Base-by-base conservation (phyloP, 2,888 invertebrate genomes). In the Parnassius mnemosyne region DNA sequence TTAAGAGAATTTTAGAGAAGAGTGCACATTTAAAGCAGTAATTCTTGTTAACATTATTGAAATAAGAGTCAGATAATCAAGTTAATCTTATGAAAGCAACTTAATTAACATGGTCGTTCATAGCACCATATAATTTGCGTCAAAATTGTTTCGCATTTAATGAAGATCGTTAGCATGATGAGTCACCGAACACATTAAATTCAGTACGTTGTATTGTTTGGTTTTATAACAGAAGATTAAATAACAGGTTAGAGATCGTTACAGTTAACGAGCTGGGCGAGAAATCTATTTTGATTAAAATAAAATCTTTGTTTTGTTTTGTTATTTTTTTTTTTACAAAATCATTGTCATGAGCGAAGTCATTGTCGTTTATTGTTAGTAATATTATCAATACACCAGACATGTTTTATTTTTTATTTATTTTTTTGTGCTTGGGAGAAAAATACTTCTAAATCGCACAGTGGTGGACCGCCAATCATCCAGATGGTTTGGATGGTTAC, bases 101-200 rank as follows among this genome's bases (percentile, higher is more conserved):
- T 84, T 87, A 87, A 89, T 89, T 86, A 87, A 78, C 79, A 80
- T 85, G 77, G 79, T 84, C 78, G 80, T 74, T 81, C 71, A 78
- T 81, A 85, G 79, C 83, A 87, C 83, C 78, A 79, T 89, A 85
- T 89, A 90, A 90, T 90, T 89, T 89, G 87, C 79, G 87, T 89
- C 85, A 83, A 85, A 87, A 87, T 85, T 81, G 87, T 88, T 87
- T 84, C 77, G 81, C 82, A 81, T 81, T 34, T 77, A 82, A 86
- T 85, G 83, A 84, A 82, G 81, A 85, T 83, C 71, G 84, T 85
- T 83, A 79, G 78, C 75, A 75, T 66, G 69, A 77, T 85, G 85
- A 85, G 79, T 85, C 84, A 78, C 70, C 68, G 71, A 71, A 71
- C 69, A 74, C 72, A 75, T 77, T 77, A 76, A 81, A 79, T 63